Base-by-base conservation (phyloP, 2,113 vertebrate species). In the human region DNA sequence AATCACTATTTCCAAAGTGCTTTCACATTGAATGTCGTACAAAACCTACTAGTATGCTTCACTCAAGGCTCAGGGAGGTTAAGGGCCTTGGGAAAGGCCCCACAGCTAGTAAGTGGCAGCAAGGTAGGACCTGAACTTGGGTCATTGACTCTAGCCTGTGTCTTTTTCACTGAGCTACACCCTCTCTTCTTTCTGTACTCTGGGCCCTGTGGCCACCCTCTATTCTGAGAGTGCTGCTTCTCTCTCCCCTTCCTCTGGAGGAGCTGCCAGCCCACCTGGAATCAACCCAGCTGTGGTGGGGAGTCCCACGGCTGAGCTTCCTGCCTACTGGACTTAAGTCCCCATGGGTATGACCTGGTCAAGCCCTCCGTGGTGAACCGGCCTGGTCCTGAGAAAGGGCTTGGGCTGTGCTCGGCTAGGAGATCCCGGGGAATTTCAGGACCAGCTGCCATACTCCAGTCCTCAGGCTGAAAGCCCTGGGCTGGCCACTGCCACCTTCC, bases 91-190 rank as follows among this genome's bases (percentile, higher is more conserved):
- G 1, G 0, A 13, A 50, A 61, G 73, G 50, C 23, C 61, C 57
- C 48, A 32, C 13, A 9, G 75, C 88, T 18, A 16, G 55, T 0
- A 68, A 40, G 35, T 9, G 13, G 38, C 57, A 45, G 32, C 70
- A 57, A 40, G 59, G 16, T 8, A 11, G 64, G 61, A 17, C 93
- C 55, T 4, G 82, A 80, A 76, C 61, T 40, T 0, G 0, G 23
- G 66, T 3, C 25, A 43, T 3, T 0, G 6, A 52, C 27, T 20
- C 82, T 25, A 55, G 78, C 27, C 32, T 0, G 0, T 6, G 50
- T 89, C 40, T 82, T 64, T 59, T 78, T 43, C 92, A 45, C 40
- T 11, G 38, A 83, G 72, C 50, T 32, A 22, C 8, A 52, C 38
- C 35, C 70, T 66, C 70, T 84, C 70, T 55, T 94, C 43, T 52